Conservation (phyloP, 2,797 vertebrate genomes). For the Echiichthys vipera region DNA sequence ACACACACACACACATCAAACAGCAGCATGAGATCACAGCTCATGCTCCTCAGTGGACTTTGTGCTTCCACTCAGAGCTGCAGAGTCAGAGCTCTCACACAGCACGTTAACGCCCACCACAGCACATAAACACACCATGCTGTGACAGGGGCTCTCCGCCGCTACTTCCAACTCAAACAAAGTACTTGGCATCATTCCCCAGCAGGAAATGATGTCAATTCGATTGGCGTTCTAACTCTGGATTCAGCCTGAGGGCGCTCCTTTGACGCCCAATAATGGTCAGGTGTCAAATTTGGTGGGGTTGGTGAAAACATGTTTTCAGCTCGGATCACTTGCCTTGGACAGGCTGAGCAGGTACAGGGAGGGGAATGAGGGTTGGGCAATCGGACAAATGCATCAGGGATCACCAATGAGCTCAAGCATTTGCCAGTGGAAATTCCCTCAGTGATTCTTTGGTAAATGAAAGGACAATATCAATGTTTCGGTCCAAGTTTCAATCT, state of each 20-base stretch:
- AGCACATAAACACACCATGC: slow-evolving; percentile 45
- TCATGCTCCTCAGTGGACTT: neutral
- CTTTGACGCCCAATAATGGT: slow-evolving; percentile 15
- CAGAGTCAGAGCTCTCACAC: slow-evolving; percentile 22
- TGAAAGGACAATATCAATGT: slow-evolving; percentile 12
- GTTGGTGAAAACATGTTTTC: slow-evolving; percentile 32
- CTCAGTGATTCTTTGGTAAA: slow-evolving; percentile 4
- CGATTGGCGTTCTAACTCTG: neutral
- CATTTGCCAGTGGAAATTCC: slow-evolving; percentile 31
- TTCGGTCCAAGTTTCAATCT: slow-evolving; percentile 12
- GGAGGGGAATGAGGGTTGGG: slow-evolving; percentile 40
- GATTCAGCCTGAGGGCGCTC: slow-evolving; percentile 15
- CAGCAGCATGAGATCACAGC: slow-evolving; percentile 29
- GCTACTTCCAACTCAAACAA: slow-evolving; percentile 56
- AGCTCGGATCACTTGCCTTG: neutral
- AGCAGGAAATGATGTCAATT: slow-evolving; percentile 50
- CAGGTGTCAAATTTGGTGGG: slow-evolving; percentile 16
- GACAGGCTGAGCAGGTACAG: slow-evolving; percentile 24
- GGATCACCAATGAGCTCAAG: slow-evolving; percentile 4
- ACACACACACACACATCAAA: slow-evolving; percentile 9
- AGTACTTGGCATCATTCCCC: neutral
- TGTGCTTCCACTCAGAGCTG: slow-evolving; percentile 17
- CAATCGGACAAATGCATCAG: neutral
- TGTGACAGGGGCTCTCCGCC: slow-evolving; percentile 27
- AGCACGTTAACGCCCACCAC: slow-evolving; percentile 14